phyloP scores from a whole-genome alignment of 1,140 invertebrate species.

The Drosophila subpulchrella region DNA sequence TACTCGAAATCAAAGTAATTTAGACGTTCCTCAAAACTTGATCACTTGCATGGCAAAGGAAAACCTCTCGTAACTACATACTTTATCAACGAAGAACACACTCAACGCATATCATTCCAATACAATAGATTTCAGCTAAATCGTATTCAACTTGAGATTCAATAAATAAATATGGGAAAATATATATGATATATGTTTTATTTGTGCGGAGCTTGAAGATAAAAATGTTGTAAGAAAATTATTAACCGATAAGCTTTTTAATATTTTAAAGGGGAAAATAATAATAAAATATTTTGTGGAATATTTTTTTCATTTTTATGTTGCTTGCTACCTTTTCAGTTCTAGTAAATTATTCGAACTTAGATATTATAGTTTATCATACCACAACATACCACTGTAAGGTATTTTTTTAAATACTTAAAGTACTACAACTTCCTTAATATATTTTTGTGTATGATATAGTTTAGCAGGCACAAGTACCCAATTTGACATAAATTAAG shows the following conservation, averaged over 20 bases:
- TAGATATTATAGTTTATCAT: too few species aligned
- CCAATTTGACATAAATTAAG: neutral
- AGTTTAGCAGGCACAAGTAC: neutral
- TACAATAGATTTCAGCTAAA: constrained; percentile 57
- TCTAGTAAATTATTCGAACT: too few species aligned
- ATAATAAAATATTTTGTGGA: too few species aligned
- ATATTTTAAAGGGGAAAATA: too few species aligned
- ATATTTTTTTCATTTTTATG: too few species aligned
- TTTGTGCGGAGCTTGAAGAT: neutral
- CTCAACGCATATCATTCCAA: constrained; percentile 69
- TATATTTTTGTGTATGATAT: too few species aligned
- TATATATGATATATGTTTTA: constrained; percentile 4
- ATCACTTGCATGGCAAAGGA: constrained; percentile 9
- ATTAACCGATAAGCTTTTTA: neutral
- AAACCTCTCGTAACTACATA: constrained; percentile 58
- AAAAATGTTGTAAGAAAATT: neutral
- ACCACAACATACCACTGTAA: too few species aligned
- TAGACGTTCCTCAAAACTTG: constrained; percentile 42
- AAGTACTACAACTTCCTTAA: too few species aligned
- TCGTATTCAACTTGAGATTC: constrained; percentile 70
- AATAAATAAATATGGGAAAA: constrained; percentile 67
- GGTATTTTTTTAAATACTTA: too few species aligned
- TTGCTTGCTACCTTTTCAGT: too few species aligned
- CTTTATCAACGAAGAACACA: constrained; percentile 56
- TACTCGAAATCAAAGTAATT: constrained; percentile 24